phyloP scores from a whole-genome alignment of 2,113 vertebrate genomes.

The Ibidorhyncha struthersii region DNA sequence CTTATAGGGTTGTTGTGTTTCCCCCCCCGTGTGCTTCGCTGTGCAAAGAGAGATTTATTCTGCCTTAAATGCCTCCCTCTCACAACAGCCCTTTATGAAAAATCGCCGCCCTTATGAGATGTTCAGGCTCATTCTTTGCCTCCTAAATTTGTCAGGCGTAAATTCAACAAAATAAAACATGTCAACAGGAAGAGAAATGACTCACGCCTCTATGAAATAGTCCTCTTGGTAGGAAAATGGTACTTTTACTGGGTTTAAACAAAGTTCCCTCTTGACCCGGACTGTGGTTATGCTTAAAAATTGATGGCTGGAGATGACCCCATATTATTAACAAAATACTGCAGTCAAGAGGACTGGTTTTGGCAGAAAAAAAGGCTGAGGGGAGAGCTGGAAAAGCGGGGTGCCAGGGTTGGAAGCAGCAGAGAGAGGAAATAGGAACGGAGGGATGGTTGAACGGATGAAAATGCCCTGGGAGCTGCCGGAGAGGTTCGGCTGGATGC shows the following conservation, averaged over 20 bases:
- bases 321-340: neutral
- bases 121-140: neutral
- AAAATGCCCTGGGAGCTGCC: neutral
- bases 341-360: neutral
- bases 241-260: neutral
- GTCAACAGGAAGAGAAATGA: constrained; percentile 14
- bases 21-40: neutral
- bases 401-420: neutral
- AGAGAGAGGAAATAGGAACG: neutral
- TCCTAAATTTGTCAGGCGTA: constrained; percentile 16
- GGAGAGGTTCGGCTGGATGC: neutral
- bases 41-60: neutral
- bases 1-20: neutral
- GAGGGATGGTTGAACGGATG: neutral
- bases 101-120: neutral
- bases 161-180: constrained; percentile 24
- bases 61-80: neutral
- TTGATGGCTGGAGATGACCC: neutral
- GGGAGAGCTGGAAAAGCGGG: neutral
- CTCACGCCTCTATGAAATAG: neutral
- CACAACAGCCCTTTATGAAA: neutral
- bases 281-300: neutral
- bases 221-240: neutral
- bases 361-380: neutral
- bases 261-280: neutral